Percentiles rank a stretch among this genome's conserved stretches.
Conservation (phyloP, 2,888 invertebrate genomes). For the Cremastobaeus sp. region DNA sequence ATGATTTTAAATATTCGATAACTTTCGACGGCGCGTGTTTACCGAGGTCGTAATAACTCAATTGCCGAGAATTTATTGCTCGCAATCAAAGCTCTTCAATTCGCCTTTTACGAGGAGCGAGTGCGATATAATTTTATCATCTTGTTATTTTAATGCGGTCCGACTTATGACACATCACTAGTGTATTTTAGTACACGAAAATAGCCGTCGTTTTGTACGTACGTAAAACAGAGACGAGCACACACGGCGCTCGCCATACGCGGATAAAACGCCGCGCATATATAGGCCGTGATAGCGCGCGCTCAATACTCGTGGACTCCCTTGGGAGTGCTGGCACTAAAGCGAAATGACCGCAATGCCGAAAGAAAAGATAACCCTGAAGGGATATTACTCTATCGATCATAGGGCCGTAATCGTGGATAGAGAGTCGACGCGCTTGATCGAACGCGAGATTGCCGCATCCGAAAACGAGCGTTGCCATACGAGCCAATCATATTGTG, state of each 20-base stretch:
- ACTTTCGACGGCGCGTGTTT: conserved; percentile 13
- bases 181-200: conserved; percentile 37
- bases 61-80: conserved; percentile 32
- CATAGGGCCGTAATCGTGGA: conserved; percentile 55
- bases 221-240: conserved; percentile 48
- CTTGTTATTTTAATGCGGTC: conserved; percentile 29
- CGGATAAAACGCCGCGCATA: conserved; percentile 49
- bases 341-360: conserved; percentile 66
- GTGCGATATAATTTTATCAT: conserved; percentile 38
- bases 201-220: conserved; percentile 31
- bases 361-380: conserved; percentile 62
- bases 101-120: conserved; percentile 22
- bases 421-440: conserved; percentile 50
- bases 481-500: conserved; percentile 37
- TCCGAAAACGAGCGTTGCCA: conserved; percentile 51
- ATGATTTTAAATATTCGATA: conserved; percentile 33
- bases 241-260: conserved; percentile 24
- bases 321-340: conserved; percentile 58
- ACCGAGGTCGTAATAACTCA: conserved; percentile 21
- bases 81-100: conserved; percentile 35
- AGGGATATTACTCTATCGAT: conserved; percentile 61
- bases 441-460: conserved; percentile 57
- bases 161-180: conserved; percentile 30
- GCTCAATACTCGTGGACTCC: conserved; percentile 57
- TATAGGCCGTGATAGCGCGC: conserved; percentile 41